Conservation (phyloP, 2,888 invertebrate species). For the Diaperis boleti region DNA sequence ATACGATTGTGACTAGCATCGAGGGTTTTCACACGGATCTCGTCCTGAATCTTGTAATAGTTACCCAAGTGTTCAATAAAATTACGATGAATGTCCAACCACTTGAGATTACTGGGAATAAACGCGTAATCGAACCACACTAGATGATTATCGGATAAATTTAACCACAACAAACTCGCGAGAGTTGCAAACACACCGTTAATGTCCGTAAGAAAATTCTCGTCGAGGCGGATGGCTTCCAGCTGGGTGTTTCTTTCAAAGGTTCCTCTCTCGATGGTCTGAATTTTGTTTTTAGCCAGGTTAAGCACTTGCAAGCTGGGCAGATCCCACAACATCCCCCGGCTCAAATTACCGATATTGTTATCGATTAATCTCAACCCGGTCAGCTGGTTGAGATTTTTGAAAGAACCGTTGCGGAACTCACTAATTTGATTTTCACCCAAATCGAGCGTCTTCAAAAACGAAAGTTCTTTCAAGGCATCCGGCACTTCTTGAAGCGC, state of each 20-base stretch:
- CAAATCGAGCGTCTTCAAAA: slow-evolving; percentile 89
- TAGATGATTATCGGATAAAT: slow-evolving; percentile 90
- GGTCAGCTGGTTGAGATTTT: slow-evolving; percentile 87
- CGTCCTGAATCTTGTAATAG: slow-evolving; percentile 87
- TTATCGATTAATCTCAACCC: slow-evolving; percentile 91
- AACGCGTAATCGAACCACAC: slow-evolving; percentile 95
- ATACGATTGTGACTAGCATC: slow-evolving; percentile 93
- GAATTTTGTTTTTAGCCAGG: slow-evolving; percentile 90
- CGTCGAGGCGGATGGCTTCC: slow-evolving; percentile 89
- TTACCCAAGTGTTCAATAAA: slow-evolving; percentile 89
- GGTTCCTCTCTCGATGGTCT: slow-evolving; percentile 85
- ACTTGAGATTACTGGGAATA: slow-evolving; percentile 88
- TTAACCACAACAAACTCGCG: slow-evolving; percentile 87
- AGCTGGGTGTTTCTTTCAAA: slow-evolving; percentile 85
- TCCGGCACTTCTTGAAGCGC: slow-evolving; percentile 85
- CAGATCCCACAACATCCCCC: slow-evolving; percentile 89
- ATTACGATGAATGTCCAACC: slow-evolving; percentile 92
- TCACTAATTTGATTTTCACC: slow-evolving; percentile 91
- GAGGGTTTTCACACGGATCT: slow-evolving; percentile 84
- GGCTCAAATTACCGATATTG: slow-evolving; percentile 85
- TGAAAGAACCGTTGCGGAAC: slow-evolving; percentile 87
- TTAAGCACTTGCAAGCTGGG: slow-evolving; percentile 88
- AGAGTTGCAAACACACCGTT: slow-evolving; percentile 90
- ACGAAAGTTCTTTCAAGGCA: slow-evolving; percentile 83
- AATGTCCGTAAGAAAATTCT: slow-evolving; percentile 88